Evolutionary conservation across 2,113 vertebrate genomes (phyloP).

Genomic region (Syngnathus floridae): DNA sequence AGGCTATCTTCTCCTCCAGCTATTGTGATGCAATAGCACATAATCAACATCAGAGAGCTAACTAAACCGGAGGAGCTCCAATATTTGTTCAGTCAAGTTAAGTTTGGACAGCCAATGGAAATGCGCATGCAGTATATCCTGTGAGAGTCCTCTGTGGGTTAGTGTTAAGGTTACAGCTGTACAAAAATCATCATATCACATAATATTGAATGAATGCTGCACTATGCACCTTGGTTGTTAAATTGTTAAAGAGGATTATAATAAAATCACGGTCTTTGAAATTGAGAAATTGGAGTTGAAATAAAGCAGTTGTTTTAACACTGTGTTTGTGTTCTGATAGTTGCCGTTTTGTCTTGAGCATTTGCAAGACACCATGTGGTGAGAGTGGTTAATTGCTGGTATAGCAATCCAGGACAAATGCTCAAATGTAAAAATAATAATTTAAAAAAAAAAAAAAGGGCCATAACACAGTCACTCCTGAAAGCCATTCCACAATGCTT

Average conservation of each 20-base stretch:
- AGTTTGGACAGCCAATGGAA: background rate
- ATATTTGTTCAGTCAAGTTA: background rate
- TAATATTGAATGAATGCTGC: background rate
- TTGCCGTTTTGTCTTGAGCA: background rate
- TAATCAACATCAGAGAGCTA: background rate
- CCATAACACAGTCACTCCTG: background rate
- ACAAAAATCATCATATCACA: background rate
- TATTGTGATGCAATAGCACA: background rate
- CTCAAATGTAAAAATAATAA: slow-evolving; percentile 21
- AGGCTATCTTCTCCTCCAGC: background rate
- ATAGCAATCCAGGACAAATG: slow-evolving; percentile 18
- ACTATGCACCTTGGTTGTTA: background rate
- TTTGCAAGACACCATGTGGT: slow-evolving; percentile 6
- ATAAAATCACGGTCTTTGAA: background rate
- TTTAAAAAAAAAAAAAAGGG: background rate
- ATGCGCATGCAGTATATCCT: background rate
- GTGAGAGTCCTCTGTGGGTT: background rate
- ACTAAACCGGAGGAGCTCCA: background rate
- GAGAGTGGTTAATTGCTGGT: slow-evolving; percentile 26
- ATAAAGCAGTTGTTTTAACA: background rate
- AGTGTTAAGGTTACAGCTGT: background rate
- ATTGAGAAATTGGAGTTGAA: too few species aligned
- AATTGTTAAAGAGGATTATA: background rate
- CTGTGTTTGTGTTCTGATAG: background rate
- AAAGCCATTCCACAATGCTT: slow-evolving; percentile 17